These are phyloP conservation scores for Bolborhynchus lineola DNA, from an alignment of 2,113 vertebrate genomes.

Conservation along the genomic window DNA sequence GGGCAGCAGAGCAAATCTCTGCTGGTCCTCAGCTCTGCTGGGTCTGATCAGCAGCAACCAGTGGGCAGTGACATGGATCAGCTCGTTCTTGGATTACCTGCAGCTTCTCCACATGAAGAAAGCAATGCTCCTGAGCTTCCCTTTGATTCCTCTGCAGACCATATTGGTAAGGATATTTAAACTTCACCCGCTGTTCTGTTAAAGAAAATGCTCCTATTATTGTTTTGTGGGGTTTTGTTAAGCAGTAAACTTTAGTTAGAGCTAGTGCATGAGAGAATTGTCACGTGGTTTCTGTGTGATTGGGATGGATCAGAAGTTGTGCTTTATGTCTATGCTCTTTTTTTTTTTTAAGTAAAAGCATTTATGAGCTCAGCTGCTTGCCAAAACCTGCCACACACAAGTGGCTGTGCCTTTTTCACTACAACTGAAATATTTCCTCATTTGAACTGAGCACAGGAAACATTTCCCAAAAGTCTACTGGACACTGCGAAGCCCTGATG, in stretches of 20 bases:
- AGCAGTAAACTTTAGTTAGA: not conserved
- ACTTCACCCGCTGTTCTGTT: not conserved
- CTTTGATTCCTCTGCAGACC: constrained; percentile 13
- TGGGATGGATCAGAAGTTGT: not conserved
- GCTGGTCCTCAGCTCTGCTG: not conserved
- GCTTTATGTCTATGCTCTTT: not conserved
- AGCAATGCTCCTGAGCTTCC: not conserved
- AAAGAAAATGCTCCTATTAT: not conserved
- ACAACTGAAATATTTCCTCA: constrained; percentile 1
- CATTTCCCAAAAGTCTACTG: constrained; percentile 4
- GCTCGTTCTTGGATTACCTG: not conserved
- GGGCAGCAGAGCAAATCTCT: not conserved
- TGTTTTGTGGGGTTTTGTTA: not conserved
- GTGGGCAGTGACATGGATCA: not conserved
- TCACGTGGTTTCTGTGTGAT: not conserved
- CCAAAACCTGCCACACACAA: not conserved
- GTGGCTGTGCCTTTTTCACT: not conserved
- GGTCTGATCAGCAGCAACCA: constrained; percentile 16
- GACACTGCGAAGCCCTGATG: not conserved
- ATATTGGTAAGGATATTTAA: constrained; percentile 44
- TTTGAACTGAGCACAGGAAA: not conserved
- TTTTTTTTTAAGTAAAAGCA: not conserved
- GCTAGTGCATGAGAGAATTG: not conserved
- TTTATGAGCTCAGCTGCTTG: not conserved
- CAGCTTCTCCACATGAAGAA: not conserved